These are phyloP conservation scores for Ernsta delagoae DNA, from an alignment of 2,888 invertebrate species.

Conservation along the genomic window DNA sequence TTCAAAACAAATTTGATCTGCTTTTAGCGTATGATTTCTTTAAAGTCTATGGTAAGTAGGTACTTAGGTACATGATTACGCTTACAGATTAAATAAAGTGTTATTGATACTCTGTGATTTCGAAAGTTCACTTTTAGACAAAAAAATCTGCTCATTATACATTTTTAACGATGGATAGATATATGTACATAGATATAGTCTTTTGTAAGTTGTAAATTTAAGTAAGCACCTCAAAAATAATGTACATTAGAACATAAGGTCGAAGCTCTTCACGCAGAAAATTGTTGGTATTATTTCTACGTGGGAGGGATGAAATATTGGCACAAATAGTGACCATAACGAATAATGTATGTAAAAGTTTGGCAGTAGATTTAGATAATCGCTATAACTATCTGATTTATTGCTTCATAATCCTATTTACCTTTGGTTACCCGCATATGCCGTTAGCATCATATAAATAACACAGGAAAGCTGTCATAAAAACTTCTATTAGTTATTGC, in stretches of 20 bases:
- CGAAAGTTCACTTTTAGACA: too few species aligned
- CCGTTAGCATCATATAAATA: not conserved
- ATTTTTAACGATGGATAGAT: too few species aligned
- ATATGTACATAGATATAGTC: too few species aligned
- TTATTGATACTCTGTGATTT: too few species aligned
- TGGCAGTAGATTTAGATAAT: conserved; percentile 13
- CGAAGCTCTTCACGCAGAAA: conserved; percentile 6
- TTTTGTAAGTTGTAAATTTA: conserved; percentile 29
- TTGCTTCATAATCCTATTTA: conserved; percentile 11
- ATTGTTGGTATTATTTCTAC: not conserved
- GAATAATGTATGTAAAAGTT: conserved; percentile 19
- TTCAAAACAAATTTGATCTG: too few species aligned
- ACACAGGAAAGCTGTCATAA: too few species aligned
- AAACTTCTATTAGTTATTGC: conserved; percentile 2
- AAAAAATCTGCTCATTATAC: too few species aligned
- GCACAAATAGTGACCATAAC: conserved; percentile 14
- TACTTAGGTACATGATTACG: too few species aligned
- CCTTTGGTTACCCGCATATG: not conserved
- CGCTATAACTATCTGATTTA: not conserved
- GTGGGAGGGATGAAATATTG: conserved; percentile 6
- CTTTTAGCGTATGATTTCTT: too few species aligned
- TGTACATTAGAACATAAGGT: conserved; percentile 26
- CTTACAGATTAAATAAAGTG: too few species aligned
- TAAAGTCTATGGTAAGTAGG: too few species aligned
- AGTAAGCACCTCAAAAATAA: conserved; percentile 15